phyloP scores from a whole-genome alignment of 2,113 vertebrate species.

The Carollia perspicillata region DNA sequence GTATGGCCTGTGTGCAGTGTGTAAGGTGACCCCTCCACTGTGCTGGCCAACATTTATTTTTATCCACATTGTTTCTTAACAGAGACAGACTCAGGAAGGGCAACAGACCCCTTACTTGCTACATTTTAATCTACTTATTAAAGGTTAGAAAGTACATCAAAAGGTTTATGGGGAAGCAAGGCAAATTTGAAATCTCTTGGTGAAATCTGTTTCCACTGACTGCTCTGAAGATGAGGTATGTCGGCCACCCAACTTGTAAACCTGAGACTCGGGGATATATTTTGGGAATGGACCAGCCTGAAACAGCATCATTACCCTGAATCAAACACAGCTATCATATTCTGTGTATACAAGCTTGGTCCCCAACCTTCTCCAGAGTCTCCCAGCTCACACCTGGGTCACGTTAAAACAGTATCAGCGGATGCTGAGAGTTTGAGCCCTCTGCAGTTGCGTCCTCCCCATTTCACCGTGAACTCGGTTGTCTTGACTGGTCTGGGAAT shows the following conservation, averaged over 20 bases:
- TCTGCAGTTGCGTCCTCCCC: background rate
- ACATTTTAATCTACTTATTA: background rate
- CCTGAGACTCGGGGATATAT: background rate
- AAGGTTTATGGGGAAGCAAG: background rate
- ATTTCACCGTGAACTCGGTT: background rate
- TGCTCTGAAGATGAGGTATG: background rate
- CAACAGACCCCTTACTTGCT: background rate
- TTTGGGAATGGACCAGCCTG: background rate
- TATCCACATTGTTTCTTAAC: background rate
- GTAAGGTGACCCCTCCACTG: background rate
- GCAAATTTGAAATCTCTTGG: background rate
- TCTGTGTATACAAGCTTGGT: background rate
- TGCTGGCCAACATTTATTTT: background rate
- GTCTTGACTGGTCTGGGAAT: background rate
- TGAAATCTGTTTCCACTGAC: background rate
- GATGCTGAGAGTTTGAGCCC: background rate
- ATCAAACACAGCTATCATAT: background rate
- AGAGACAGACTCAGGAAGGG: background rate
- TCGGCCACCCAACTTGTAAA: background rate
- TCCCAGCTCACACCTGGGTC: background rate
- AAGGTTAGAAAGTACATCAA: background rate
- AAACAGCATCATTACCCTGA: background rate
- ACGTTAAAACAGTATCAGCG: background rate
- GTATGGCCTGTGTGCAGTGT: rapidly evolving
- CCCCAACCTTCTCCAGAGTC: background rate